Evolutionary conservation across 2,888 invertebrate species (phyloP), one percentile per base, ranked within the genome.

Genomic region (Ypsolopha scabrella): DNA sequence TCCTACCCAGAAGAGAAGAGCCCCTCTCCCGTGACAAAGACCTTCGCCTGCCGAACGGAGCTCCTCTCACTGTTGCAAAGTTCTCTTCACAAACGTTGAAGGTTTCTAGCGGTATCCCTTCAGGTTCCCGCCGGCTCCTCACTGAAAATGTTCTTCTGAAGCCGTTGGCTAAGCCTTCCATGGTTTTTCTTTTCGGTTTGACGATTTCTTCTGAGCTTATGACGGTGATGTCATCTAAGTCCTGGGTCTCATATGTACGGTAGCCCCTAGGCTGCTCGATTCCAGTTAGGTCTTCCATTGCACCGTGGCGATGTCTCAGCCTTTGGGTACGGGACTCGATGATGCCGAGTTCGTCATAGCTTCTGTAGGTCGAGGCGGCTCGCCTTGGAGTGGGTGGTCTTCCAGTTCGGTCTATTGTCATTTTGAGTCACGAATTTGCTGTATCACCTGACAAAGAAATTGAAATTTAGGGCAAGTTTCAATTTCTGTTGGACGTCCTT

Each of bases 1-100:
- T 92, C 57, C 92, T 85, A 51, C 88, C 88, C 60, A 92, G 72
- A 59, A 88, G 74, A 51, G 81, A 80, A 10, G 70, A 79, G 60
- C 83, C 75, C 68, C 89, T 73, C 68, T 89, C 80, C 68, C 88
- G 73, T 13, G 87, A 85, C 55, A 86, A 64, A 8, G 85, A 86
- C 56, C 85, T 70, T 51, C 85, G 83, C 55, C 85, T 69, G 47
- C 87, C 79, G 41, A 82, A 86, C 11, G 82, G 87, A 9, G 82
- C 76, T 41, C 81, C 81, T 55, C 82, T 71, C 1, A 87, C 80
- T 6, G 87, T 80, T 4, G 87, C 87, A 41, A 56, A 10, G 54
- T 54, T 51, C 51, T 57, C 53, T 54, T 53, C 50, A 54, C 51
- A 13, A 49, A 43, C 37, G 53, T 56, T 79, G 48, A 82, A 80